phyloP scores from a whole-genome alignment of 2,797 vertebrate species.

The Melanotaenia boesemani region DNA sequence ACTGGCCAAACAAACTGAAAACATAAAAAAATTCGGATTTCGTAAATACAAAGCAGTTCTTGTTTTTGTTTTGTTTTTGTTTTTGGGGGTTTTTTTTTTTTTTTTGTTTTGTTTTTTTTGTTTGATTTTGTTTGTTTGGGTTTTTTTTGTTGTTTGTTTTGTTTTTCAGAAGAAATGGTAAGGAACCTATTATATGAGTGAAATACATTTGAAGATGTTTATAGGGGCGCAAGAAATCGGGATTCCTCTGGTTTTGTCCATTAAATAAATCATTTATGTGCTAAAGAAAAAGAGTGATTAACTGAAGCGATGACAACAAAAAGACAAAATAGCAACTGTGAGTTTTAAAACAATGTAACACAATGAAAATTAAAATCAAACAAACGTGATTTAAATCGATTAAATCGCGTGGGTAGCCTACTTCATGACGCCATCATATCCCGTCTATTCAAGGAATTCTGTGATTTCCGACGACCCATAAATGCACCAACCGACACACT shows the following conservation, averaged over 20 bases:
- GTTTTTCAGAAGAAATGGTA: too few relatives aligned
- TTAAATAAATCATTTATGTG: background rate
- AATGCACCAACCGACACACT: conserved; percentile 55
- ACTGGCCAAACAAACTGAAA: background rate
- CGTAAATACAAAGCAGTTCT: background rate
- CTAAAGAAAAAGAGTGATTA: background rate
- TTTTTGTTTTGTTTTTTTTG: too few relatives aligned
- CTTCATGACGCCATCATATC: background rate
- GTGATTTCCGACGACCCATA: conserved; percentile 26
- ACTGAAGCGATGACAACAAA: background rate
- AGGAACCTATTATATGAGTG: too few relatives aligned
- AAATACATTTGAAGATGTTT: background rate
- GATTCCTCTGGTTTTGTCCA: background rate
- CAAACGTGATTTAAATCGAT: background rate
- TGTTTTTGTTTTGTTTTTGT: too few relatives aligned
- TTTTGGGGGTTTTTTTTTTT: too few relatives aligned
- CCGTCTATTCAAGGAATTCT: background rate
- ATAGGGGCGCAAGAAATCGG: background rate
- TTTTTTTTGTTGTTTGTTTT: too few relatives aligned
- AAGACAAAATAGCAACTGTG: background rate
- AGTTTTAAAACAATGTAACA: background rate
- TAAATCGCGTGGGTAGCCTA: background rate
- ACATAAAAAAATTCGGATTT: too few relatives aligned
- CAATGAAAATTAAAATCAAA: background rate
- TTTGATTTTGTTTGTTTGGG: too few relatives aligned